These are phyloP conservation scores for Galaxias olidus DNA, from an alignment of 2,797 vertebrate genomes.

Conservation along the genomic window DNA sequence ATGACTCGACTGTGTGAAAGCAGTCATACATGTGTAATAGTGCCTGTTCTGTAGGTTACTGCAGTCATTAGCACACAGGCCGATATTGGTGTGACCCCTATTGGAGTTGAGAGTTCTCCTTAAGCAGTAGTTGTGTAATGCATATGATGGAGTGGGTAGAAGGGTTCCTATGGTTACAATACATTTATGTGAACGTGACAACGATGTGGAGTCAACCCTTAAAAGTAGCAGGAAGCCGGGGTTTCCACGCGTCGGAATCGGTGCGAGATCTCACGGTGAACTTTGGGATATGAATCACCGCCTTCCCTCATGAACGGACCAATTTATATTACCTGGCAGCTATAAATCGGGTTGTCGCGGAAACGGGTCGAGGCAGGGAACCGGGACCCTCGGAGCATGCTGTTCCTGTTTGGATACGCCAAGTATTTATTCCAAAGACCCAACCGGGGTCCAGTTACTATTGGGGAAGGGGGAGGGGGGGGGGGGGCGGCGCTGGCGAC, in stretches of 20 bases:
- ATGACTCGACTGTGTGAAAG: no score
- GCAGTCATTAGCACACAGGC: no score
- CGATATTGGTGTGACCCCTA: no score
- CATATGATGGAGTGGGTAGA: no score
- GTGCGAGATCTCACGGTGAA: slow-evolving; percentile 19
- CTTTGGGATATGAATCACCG: slow-evolving; percentile 37
- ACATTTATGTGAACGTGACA: no score
- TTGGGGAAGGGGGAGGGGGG: slow-evolving; percentile 31
- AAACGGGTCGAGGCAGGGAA: neutral
- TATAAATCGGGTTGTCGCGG: slow-evolving; percentile 31
- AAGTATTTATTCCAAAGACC: slow-evolving; percentile 27
- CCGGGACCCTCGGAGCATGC: slow-evolving; percentile 20
- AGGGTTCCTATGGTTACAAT: no score
- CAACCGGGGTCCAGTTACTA: slow-evolving; percentile 33
- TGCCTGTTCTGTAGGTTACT: no score
- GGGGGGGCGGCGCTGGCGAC: slow-evolving; percentile 17
- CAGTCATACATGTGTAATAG: no score
- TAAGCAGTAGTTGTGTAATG: no score
- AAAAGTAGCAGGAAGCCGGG: neutral
- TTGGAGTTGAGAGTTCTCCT: no score
- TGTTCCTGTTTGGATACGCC: slow-evolving; percentile 31
- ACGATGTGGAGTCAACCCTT: neutral
- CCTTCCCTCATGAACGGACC: slow-evolving; percentile 29
- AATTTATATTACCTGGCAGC: slow-evolving; percentile 30
- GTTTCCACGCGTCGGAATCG: slow-evolving; percentile 4